Evolutionary conservation across 2,797 vertebrate genomes (phyloP).

Genomic region (Scolopax bukidnonensis): DNA sequence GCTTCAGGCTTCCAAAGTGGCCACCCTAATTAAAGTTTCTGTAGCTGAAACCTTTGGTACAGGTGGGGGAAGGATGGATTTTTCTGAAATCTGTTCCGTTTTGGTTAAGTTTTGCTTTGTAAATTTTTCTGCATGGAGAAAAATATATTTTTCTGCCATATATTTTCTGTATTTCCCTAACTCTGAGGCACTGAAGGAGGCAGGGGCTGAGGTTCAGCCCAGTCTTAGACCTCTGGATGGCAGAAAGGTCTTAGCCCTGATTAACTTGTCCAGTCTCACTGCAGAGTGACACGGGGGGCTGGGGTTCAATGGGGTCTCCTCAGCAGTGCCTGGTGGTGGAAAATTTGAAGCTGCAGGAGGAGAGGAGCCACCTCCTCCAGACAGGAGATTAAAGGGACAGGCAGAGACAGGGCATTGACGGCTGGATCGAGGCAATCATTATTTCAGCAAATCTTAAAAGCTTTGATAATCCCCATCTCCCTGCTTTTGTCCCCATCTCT

Average conservation of each 20-base stretch:
- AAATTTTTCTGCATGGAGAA: neutral
- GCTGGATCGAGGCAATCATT: neutral
- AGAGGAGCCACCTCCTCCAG: neutral
- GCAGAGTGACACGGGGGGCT: neutral
- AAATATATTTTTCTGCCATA: neutral
- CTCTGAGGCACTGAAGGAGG: neutral
- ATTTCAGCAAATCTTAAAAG: neutral
- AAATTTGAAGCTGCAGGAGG: neutral
- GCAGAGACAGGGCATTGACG: neutral
- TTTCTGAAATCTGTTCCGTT: neutral
- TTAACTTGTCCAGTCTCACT: neutral
- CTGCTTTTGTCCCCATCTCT: neutral
- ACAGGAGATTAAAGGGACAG: neutral
- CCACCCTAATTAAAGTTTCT: neutral
- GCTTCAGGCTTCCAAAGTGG: neutral
- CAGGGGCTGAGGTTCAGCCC: neutral
- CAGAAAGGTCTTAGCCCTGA: neutral
- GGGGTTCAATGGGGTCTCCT: neutral
- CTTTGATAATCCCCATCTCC: neutral
- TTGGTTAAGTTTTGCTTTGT: neutral
- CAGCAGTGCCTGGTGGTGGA: fast-evolving
- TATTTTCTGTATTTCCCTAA: neutral
- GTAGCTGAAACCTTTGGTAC: neutral
- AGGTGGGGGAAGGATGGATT: neutral
- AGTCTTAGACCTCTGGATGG: neutral